Evolutionary conservation across 2,797 vertebrate species (phyloP), one percentile per base, ranked within the genome.

Genomic region (Acridotheres tristis): DNA sequence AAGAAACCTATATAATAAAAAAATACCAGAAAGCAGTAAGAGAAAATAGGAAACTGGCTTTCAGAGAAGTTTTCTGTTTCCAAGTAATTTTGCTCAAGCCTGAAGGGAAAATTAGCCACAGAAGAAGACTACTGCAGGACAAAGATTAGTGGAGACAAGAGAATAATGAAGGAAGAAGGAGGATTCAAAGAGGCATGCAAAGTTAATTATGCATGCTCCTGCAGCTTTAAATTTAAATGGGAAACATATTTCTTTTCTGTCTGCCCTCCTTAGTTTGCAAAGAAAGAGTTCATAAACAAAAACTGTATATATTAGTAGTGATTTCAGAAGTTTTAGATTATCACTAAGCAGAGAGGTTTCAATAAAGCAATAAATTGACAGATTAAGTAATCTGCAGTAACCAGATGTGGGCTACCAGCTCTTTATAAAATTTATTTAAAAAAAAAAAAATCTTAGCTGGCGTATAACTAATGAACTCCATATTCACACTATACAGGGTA

Each of bases 101-200:
- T 84, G 73, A 93, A 94, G 66, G 40, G 32, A 84, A 93, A 90
- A 96, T 76, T 40, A 88, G 66, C 72, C 32, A 73, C 66, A 88
- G 59, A 86, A 9, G 16, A 84, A 40, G 30, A 61, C 63, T 81
- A 67, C 29, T 61, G 34, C 9, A 74, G 51, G 53, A 73, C 62
- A 96, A 88, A 71, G 72, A 82, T 92, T 88, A 94, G n/a, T 34
- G 26, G 34, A 94, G 75, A 84, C 20, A 81, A 67, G 57, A 68
- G 53, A 92, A 89, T 85, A 92, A 95, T 42, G 74, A 88, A 83
- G 30, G 54, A 91, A 91, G 58, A 88, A 29, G 32, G 19, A 84
- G 72, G 54, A 92, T 74, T n/a, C 36, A 86, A 18, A 82, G 36
- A 88, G 5, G 36, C 48, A 58, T 54, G 66, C 32, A 79, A 88